These are phyloP conservation scores for Solen grandis DNA, from an alignment of 1,140 invertebrate genomes.

Conservation along the genomic window DNA sequence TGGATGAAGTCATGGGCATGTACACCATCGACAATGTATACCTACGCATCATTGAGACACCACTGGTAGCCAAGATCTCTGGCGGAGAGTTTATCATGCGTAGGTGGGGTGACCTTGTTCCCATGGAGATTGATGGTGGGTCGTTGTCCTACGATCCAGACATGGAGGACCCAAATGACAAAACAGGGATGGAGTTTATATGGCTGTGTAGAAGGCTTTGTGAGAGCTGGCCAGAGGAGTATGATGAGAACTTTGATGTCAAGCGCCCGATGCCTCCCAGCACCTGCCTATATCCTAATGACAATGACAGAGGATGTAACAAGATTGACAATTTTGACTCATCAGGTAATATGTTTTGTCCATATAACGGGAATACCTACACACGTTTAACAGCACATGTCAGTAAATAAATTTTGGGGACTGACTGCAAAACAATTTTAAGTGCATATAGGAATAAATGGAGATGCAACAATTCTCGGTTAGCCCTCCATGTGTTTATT, in stretches of 20 bases:
- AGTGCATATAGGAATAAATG: too few species aligned
- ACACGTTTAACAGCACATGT: too few species aligned
- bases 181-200: conserved; percentile 60
- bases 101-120: conserved; percentile 47
- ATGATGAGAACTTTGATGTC: conserved; percentile 40
- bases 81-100: conserved; percentile 57
- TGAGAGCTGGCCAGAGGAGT: conserved; percentile 62
- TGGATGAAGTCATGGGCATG: conserved; percentile 66
- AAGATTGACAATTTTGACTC: conserved; percentile 57
- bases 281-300: conserved; percentile 26
- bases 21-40: conserved; percentile 39
- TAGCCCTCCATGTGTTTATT: too few species aligned
- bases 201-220: conserved; percentile 64
- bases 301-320: conserved; percentile 56
- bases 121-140: conserved; percentile 55
- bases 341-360: too few species aligned
- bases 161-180: conserved; percentile 50
- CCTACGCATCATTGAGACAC: conserved; percentile 53
- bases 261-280: conserved; percentile 23
- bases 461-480: too few species aligned
- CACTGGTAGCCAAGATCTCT: conserved; percentile 46
- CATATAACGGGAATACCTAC: too few species aligned
- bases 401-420: too few species aligned
- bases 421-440: too few species aligned
- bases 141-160: conserved; percentile 59